Evolutionary conservation across 2,888 invertebrate species (phyloP).

Genomic region (Tipula unca): DNA sequence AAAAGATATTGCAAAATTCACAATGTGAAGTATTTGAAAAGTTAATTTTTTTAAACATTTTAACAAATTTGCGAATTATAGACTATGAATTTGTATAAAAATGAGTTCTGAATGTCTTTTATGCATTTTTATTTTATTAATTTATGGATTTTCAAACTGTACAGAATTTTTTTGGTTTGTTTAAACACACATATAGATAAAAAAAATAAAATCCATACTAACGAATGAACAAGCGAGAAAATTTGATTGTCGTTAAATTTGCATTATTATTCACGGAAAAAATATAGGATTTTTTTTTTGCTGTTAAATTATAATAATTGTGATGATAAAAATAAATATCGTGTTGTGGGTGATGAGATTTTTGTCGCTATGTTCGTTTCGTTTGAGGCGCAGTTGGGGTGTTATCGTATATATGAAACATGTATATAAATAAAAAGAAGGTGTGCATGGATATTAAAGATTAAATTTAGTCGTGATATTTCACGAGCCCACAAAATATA

Average conservation of each 20-base stretch:
- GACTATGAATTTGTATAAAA: too few species aligned
- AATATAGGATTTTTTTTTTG: neutral
- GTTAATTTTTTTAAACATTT: too few species aligned
- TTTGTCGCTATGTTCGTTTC: neutral
- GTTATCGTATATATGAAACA: neutral
- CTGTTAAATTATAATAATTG: slow-evolving; percentile 14
- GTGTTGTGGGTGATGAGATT: neutral
- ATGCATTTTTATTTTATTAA: neutral
- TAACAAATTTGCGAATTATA: too few species aligned
- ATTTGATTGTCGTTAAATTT: slow-evolving; percentile 19
- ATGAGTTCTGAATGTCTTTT: too few species aligned
- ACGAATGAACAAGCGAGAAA: slow-evolving; percentile 17
- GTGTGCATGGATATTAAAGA: neutral
- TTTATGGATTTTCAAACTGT: neutral
- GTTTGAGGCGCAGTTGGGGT: neutral
- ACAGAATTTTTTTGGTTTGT: neutral
- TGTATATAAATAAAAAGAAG: neutral
- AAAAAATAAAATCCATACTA: neutral
- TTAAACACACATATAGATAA: neutral
- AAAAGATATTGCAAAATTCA: too few species aligned
- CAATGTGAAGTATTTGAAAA: too few species aligned
- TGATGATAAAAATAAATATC: neutral
- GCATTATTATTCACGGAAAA: neutral
- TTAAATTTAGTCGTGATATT: neutral
- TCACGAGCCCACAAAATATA: neutral